These are phyloP conservation scores for Napeogenes inachia DNA, from an alignment of 2,888 invertebrate species.

Conservation along the genomic window DNA sequence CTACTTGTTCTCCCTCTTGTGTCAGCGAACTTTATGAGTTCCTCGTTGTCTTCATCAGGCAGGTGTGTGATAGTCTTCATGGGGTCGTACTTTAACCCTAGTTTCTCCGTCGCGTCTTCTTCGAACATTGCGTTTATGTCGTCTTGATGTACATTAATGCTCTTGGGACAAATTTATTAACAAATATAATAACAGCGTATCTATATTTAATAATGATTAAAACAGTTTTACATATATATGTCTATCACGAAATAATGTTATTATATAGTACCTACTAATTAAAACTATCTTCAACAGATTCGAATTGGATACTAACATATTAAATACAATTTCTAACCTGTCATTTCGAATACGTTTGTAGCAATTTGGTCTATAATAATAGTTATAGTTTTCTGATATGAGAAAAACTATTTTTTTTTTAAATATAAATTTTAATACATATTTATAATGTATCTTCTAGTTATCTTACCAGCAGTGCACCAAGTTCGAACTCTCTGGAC, in stretches of 20 bases:
- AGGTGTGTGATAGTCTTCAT: conserved; percentile 51
- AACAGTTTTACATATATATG: no score
- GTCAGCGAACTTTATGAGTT: conserved; percentile 3
- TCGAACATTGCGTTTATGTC: conserved; percentile 49
- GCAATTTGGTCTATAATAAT: no score
- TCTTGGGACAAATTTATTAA: conserved; percentile 35
- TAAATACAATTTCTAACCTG: no score
- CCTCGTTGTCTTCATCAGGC: conserved; percentile 28
- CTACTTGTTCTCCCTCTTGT: conserved; percentile 11
- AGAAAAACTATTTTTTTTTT: no score
- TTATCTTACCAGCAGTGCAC: conserved; percentile 54
- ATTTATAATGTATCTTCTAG: no score
- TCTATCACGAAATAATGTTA: no score
- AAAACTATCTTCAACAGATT: no score
- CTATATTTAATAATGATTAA: background rate
- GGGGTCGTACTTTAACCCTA: conserved; percentile 51
- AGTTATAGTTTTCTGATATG: no score
- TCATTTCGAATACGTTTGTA: no score
- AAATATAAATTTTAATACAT: no score
- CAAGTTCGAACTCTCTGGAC: conserved; percentile 60
- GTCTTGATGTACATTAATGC: conserved; percentile 49
- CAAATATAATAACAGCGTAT: background rate
- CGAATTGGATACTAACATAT: no score
- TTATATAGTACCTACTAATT: no score
- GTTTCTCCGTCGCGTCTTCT: conserved; percentile 36